Base-by-base conservation (phyloP, 2,888 invertebrate genomes). In the Drosophila mimica region DNA sequence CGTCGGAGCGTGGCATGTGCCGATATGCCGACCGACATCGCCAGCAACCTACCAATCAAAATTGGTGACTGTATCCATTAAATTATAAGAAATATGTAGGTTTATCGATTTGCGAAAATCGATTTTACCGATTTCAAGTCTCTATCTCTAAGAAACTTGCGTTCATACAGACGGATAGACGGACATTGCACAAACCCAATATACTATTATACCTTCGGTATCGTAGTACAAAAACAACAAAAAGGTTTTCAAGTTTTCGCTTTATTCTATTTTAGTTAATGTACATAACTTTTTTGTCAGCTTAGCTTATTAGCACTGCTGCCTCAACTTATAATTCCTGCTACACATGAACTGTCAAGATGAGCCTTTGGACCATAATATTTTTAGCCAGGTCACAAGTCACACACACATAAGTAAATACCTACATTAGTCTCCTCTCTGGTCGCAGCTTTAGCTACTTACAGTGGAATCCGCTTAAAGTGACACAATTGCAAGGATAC, bases 381-480 rank as follows among this genome's bases (percentile, higher is more conserved):
- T 46, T 46, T 46, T 46, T 25, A 46, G 46, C 25, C 25, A 46
- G 46, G 46, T 46, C 46, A 46, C 25, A 46, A 46, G 46, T 46
- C 46, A 46, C 8, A 25, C 46, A 15, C 13, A 52, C 33, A 20
- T 15, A 13, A 38, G 28, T 54, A 28, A 38, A 15, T 51, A 63
- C 30, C 36, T 48, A 17, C 36, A 40, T 13, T 46, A 56, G 30
- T 13, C 34, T 8, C 6, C 4, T 4, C 11, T 43, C 20, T 20
- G 62, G 48, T 67, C 65, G 65, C 62, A 82, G 70, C 74, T 72
- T 56, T 49, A 59, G 43, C 61, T 73, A 53, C 81, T 71, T 81
- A 70, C 53, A 62, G 69, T 57, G 46, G 74, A 81, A 86, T 82
- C 77, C 67, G 75, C 74, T 79, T 79, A 82, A 80, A 77, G 69